Evolutionary conservation across 2,797 vertebrate species (phyloP).

Genomic region (Tinamus major): DNA sequence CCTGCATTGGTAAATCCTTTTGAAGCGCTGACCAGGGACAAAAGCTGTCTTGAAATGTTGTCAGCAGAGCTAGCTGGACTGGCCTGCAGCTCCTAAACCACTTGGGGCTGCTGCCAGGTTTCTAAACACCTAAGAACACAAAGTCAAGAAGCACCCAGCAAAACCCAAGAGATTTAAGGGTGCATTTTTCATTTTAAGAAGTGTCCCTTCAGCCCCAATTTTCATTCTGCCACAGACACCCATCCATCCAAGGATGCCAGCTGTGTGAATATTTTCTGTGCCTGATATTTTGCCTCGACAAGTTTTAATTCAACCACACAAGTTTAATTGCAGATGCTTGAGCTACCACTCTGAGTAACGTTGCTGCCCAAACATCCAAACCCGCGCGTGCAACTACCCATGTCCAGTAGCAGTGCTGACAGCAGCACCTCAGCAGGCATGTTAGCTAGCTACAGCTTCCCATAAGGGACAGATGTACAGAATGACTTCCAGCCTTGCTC

Average conservation of each 20-base stretch:
- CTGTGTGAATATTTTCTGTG: rapidly evolving
- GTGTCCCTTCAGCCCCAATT: neutral
- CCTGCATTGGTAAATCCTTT: neutral
- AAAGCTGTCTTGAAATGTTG: neutral
- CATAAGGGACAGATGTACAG: rapidly evolving
- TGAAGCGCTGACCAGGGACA: neutral
- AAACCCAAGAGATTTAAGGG: neutral
- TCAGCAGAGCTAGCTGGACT: neutral
- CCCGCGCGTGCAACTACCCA: rapidly evolving
- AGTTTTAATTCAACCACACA: neutral
- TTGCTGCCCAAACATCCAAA: neutral
- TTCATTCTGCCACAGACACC: neutral
- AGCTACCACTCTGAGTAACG: rapidly evolving
- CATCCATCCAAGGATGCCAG: neutral
- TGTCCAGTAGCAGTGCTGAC: rapidly evolving
- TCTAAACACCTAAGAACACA: neutral
- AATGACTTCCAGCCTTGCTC: neutral
- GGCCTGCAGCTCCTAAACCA: too few species aligned
- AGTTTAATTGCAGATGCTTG: neutral
- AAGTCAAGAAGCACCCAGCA: neutral
- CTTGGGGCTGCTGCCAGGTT: neutral
- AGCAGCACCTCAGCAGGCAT: neutral
- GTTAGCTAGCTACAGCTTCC: rapidly evolving
- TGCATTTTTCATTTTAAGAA: too few species aligned
- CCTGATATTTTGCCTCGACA: neutral